Base-by-base conservation (phyloP, 1,140 invertebrate species). In the Apocrypta bakeri region DNA sequence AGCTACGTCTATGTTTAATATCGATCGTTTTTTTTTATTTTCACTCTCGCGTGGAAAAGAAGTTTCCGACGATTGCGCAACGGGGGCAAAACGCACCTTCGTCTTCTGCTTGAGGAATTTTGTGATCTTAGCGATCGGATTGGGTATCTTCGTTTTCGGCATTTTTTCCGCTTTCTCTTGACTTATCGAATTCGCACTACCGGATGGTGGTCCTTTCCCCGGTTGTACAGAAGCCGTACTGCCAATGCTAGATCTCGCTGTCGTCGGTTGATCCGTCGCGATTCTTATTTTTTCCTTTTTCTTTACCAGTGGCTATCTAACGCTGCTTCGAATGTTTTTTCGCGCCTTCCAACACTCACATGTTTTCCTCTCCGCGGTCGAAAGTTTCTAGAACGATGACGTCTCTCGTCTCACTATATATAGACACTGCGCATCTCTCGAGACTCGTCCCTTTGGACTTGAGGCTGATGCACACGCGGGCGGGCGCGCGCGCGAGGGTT, bases 61-160 rank as follows among this genome's bases (percentile, higher is more conserved):
- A 56, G n/a, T 56, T 56, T 21, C n/a, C n/a, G n/a, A n/a, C n/a
- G n/a, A n/a, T n/a, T n/a, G n/a, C n/a, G n/a, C n/a, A n/a, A n/a
- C n/a, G 33, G 33, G 33, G 33, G 21, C 48, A 2, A 3, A 56
- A 24, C 25, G 81, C 91, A 93, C 93, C 92, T 93, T 93, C 27
- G 91, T 91, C 84, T 86, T 93, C 83, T 92, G 90, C 75, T 93
- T 93, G 72, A 93, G 88, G 79, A 91, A 93, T 82, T 91, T 92
- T 25, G 90, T 89, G 84, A 93, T 90, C 85, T 88, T 92, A 73
- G 84, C 82, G 48, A 93, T 88, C 14, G 92, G 88, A 79, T 92
- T 90, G 1, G 87, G 85, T 11, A 92, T 85, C 85, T 92, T 93
- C 37, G 89, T 68, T 63, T 90, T 93, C 74, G 93, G 90, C 92